phyloP scores from a whole-genome alignment of 92 coral and sea anemone genomes.

The Galaxea fascicularis region DNA sequence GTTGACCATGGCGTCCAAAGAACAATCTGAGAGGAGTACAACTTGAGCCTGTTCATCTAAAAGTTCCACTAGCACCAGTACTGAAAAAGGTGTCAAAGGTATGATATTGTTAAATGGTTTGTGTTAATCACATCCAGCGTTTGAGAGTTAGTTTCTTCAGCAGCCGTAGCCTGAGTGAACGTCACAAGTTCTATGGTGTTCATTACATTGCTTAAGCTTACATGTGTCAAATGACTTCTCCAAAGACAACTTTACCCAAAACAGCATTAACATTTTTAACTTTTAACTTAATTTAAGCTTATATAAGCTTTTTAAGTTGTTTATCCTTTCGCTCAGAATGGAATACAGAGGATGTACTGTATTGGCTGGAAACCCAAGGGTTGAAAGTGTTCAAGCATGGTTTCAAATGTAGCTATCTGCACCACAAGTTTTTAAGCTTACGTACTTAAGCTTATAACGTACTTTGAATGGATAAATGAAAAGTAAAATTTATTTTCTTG shows the following conservation, averaged over 20 bases:
- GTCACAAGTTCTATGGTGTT: constrained; percentile 12
- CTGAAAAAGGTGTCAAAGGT: constrained; percentile 17
- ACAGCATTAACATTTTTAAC: neutral
- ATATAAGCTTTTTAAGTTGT: neutral
- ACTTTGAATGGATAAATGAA: constrained; percentile 1
- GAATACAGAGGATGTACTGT: constrained; percentile 52
- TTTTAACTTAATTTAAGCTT: neutral
- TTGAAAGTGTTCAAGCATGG: constrained; percentile 40
- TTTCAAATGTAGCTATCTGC: constrained; percentile 32
- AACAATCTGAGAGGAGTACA: constrained; percentile 14
- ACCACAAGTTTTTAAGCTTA: neutral
- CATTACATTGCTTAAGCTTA: neutral
- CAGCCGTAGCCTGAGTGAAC: constrained; percentile 17
- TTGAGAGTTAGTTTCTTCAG: constrained; percentile 4
- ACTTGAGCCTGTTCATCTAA: constrained; percentile 9
- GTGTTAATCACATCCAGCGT: constrained; percentile 10
- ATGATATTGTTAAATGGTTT: constrained; percentile 11
- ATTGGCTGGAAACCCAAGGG: constrained; percentile 54
- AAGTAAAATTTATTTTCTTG: constrained; percentile 11
- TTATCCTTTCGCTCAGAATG: constrained; percentile 40
- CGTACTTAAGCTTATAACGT: neutral
- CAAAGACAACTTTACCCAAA: constrained; percentile 11
- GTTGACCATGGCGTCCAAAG: constrained; percentile 10
- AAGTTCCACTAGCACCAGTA: constrained; percentile 3
- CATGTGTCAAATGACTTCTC: constrained; percentile 11